Conservation (phyloP, 2,113 vertebrate species). For the Pluvialis apricaria region DNA sequence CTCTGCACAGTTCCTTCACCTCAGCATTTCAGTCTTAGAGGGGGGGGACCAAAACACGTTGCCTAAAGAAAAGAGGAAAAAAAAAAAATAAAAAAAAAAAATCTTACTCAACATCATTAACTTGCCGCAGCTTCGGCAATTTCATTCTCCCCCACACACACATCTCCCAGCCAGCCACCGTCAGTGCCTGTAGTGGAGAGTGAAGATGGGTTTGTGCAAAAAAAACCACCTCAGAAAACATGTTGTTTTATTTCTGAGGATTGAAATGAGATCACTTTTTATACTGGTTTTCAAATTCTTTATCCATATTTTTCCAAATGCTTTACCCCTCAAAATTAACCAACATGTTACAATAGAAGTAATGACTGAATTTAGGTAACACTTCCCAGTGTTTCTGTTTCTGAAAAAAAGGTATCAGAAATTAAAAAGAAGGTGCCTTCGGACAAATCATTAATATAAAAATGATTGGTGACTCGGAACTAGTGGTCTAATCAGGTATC, state of each 20-base stretch:
- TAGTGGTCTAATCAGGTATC: not conserved
- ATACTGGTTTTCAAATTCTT: not conserved
- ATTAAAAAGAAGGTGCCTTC: not conserved
- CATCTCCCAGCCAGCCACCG: not conserved
- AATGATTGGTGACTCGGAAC: not conserved
- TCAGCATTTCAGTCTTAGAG: not conserved
- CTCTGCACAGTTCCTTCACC: not conserved
- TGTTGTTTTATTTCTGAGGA: not conserved
- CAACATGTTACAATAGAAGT: not conserved
- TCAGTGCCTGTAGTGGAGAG: not conserved
- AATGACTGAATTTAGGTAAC: not conserved
- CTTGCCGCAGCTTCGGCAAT: not conserved
- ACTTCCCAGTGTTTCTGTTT: not conserved
- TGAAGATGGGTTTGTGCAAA: not conserved
- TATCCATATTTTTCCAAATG: not conserved
- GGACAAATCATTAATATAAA: not conserved
- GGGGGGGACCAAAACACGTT: not conserved
- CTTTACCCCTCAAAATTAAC: not conserved
- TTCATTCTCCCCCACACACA: not conserved
- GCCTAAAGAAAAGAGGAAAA: not conserved
- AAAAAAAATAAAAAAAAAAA: not conserved
- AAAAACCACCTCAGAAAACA: not conserved
- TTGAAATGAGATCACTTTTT: not conserved
- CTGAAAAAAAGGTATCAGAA: not conserved
- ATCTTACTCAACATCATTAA: not conserved